Evolutionary conservation across 2,113 vertebrate species (phyloP), one percentile per base, ranked within the genome.

Genomic region (Silurus glanis): DNA sequence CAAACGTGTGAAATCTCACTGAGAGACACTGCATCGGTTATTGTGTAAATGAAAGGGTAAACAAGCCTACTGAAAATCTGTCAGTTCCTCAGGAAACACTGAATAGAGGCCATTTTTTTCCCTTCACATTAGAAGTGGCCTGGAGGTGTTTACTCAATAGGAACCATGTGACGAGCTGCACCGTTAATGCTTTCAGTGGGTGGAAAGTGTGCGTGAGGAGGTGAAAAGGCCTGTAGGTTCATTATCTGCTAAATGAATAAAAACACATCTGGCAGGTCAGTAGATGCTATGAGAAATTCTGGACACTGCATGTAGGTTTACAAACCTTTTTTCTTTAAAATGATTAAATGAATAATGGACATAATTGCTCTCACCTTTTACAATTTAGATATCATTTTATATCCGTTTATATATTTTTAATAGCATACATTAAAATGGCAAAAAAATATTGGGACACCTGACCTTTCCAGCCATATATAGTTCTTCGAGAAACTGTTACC

Each of bases 81-180:
- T 6, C 17, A 58, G n/a, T 61, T 17, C 19, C 7, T 6, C 6
- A 5, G 56, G 25, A 21, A 45, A 53, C 81, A 69, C 23, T 47
- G 6, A 75, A 45, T 47, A 56, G 3, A 23, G 1, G 21, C 12
- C 69, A 0, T 25, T 37, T 59, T 8, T 19, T n/a, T 1, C 6
- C 4, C 9, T 7, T 78, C 23, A 85, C 16, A 61, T 47, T 61
- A 17, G 25, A 49, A 64, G 21, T 67, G 69, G 74, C 53, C 51
- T 71, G 2, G 72, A 85, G 69, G 19, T 67, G 62, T 58, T 80
- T 84, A 84, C 75, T 80, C 51, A 69, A n/a, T 25, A 67, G 13
- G 5, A 37, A 75, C 17, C 67, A 83, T 78, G 72, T 78, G 83
- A 64, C 49, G 7, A 56, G 74, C 74, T 56, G 6, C 28, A 21